Evolutionary conservation across 2,888 invertebrate genomes (phyloP).

Genomic region (Macrophya alboannulata): DNA sequence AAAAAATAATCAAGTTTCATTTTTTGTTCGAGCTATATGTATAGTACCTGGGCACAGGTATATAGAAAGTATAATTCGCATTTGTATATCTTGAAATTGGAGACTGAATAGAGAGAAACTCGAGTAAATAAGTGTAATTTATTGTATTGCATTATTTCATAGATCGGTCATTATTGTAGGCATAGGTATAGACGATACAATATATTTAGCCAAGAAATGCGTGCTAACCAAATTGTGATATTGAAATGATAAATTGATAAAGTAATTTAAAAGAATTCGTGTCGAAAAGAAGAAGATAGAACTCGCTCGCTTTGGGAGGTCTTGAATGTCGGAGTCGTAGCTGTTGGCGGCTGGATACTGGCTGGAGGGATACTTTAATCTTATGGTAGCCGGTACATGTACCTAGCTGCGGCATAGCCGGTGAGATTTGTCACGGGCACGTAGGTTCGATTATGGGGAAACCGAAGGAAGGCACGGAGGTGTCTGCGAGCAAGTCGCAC

Average conservation of each 20-base stretch:
- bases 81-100: neutral
- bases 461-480: neutral
- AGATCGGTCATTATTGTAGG: neutral
- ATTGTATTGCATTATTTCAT: neutral
- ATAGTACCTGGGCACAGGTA: too few relatives aligned
- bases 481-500: slow-evolving; percentile 28
- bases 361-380: neutral
- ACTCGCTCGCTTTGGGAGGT: slow-evolving; percentile 7
- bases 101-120: too few relatives aligned
- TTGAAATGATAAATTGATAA: slow-evolving; percentile 7
- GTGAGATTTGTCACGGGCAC: neutral
- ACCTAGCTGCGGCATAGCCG: neutral
- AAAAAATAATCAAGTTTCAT: neutral
- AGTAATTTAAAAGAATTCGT: neutral
- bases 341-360: too few relatives aligned
- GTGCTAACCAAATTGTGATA: slow-evolving; percentile 9
- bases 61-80: neutral
- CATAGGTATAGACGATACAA: neutral
- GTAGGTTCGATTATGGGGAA: slow-evolving; percentile 34
- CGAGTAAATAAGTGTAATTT: neutral
- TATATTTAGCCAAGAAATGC: neutral
- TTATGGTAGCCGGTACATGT: neutral
- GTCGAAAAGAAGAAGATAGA: neutral
- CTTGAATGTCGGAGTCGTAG: neutral
- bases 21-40: neutral